Conservation (phyloP, 2,888 invertebrate genomes). For the Conus canariensis region DNA sequence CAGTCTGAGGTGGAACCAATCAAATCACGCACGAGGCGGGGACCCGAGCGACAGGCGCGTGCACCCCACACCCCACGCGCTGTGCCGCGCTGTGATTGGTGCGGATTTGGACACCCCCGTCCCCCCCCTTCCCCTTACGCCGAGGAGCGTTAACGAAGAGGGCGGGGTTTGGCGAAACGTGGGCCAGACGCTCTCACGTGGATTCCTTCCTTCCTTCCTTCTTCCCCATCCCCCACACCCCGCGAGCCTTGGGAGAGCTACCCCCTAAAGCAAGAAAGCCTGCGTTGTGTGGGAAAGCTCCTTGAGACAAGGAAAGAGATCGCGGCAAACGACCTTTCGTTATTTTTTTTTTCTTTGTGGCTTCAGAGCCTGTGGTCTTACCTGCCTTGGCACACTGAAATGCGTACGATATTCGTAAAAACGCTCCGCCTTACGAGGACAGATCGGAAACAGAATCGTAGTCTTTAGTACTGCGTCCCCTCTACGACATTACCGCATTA, state of each 20-base stretch:
- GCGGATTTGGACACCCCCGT: background rate
- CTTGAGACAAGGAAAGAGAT: background rate
- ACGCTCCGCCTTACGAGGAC: too few relatives aligned
- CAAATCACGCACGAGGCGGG: slow-evolving; percentile 48
- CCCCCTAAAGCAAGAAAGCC: background rate
- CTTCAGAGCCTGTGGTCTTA: background rate
- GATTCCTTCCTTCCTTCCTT: background rate
- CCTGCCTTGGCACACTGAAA: too few relatives aligned
- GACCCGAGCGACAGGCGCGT: slow-evolving; percentile 25
- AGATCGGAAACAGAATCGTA: too few relatives aligned
- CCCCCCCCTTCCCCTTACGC: too few relatives aligned
- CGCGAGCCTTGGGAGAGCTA: background rate
- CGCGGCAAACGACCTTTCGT: background rate
- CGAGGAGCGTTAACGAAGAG: slow-evolving; percentile 36
- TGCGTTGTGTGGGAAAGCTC: background rate
- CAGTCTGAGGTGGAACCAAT: slow-evolving; percentile 53
- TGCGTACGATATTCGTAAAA: too few relatives aligned
- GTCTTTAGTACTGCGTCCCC: too few relatives aligned
- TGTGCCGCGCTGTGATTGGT: slow-evolving; percentile 44
- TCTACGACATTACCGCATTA: too few relatives aligned
- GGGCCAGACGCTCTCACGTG: background rate
- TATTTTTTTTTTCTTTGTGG: background rate
- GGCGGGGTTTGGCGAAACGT: slow-evolving; percentile 40
- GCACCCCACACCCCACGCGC: slow-evolving; percentile 11
- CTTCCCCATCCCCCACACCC: background rate